Base-by-base conservation (phyloP, 2,888 invertebrate species). In the Saturnia japonica region DNA sequence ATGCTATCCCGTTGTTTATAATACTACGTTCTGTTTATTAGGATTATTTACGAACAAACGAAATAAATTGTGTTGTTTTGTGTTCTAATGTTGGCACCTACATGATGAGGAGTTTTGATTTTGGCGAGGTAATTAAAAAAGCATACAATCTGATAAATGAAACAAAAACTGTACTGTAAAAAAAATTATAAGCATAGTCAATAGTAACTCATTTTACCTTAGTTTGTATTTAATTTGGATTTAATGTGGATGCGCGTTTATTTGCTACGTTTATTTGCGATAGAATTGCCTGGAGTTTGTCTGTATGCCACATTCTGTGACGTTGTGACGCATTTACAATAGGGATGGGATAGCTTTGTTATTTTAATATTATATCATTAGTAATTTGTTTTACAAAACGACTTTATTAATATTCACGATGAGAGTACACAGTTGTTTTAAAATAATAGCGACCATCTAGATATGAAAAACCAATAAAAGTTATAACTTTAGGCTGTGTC, bases 241-340 rank as follows among this genome's bases (percentile, higher is more conserved):
- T 64, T 64, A 64, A 64, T 64, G 64, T 64, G 19, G 19, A 64
- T n/a, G 40, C 64, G 40, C 40, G 64, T 64, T 64, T 64, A 64
- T 64, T 64, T 40, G 40, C 64, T 40, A 64, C 64, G 64, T 64
- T 64, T 64, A 64, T 64, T 64, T 64, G 64, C 16, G 64, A 64
- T 64, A n/a, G 40, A 40, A 64, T 64, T 64, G 64, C 64, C 40
- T 64, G 40, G 40, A n/a, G 64, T 64, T 64, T 64, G 64, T 64
- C 57, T 25, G 57, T 28, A 28, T 60, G 25, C 57, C 57, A 28
- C 28, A 7, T 25, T 60, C 57, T 28, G 57, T 60, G 57, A 60
- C 57, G 28, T 12, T 60, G 57, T 60, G 28, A 60, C 57, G 57
- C 57, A 60, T 60, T 64, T 64, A 64, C 40, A n/a, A 6, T 64